Conservation (phyloP, 2,888 invertebrate genomes). For the Tenthredo distinguenda region DNA sequence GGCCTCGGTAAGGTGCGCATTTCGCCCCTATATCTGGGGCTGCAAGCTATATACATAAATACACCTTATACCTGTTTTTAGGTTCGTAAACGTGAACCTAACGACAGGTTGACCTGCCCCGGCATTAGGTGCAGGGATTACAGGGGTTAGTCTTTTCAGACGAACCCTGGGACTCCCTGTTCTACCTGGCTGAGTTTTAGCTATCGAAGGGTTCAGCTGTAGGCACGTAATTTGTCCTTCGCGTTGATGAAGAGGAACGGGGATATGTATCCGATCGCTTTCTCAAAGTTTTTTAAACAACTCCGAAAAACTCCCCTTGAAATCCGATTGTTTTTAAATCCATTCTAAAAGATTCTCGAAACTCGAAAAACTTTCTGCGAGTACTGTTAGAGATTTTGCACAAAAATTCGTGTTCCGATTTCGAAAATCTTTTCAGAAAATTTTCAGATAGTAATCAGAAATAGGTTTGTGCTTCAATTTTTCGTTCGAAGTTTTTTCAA, state of each 20-base stretch:
- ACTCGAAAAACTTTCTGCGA: no score
- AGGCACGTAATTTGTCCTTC: not conserved
- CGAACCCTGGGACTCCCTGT: not conserved
- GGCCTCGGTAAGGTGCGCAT: slow-evolving; percentile 10
- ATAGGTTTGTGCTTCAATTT: not conserved
- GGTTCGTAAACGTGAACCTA: slow-evolving; percentile 7
- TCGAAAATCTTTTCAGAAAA: no score
- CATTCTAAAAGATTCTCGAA: no score
- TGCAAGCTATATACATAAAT: not conserved
- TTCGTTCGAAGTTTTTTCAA: no score
- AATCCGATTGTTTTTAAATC: no score
- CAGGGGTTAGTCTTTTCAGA: slow-evolving; percentile 7
- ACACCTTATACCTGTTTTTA: slow-evolving; percentile 40
- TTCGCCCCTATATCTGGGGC: slow-evolving; percentile 19
- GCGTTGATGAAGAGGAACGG: not conserved
- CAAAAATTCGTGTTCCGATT: no score
- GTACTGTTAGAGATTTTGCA: no score
- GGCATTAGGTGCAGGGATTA: slow-evolving; percentile 38
- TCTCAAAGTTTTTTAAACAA: no score
- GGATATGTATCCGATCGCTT: no score
- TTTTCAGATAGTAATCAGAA: no score
- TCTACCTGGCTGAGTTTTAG: slow-evolving; percentile 1
- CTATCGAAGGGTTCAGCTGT: not conserved
- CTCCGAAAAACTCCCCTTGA: no score
- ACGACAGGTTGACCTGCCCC: slow-evolving; percentile 47